These are phyloP conservation scores for Microplitis demolitor DNA, from an alignment of 1,140 invertebrate genomes.

Conservation along the genomic window DNA sequence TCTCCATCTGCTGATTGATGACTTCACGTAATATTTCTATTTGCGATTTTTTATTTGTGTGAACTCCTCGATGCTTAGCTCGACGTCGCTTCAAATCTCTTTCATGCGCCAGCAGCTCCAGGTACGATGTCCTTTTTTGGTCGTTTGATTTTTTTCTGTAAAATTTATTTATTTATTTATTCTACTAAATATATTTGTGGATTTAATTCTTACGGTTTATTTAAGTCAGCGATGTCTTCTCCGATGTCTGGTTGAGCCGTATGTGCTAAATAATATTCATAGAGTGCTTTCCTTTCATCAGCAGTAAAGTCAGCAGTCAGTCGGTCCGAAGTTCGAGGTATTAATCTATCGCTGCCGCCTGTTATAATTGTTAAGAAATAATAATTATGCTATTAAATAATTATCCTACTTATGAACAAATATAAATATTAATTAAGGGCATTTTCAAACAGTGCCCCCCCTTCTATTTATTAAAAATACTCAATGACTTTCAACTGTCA, in stretches of 20 bases:
- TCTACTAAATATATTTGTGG: not conserved
- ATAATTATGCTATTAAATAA: slow-evolving; percentile 36
- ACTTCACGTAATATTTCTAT: slow-evolving; percentile 68
- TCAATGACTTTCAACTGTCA: too few relatives aligned
- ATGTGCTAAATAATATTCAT: slow-evolving; percentile 59
- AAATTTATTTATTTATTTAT: slow-evolving; percentile 23
- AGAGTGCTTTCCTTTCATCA: slow-evolving; percentile 61
- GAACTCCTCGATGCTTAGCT: slow-evolving; percentile 67
- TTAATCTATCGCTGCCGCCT: slow-evolving; percentile 56
- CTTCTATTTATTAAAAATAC: too few relatives aligned
- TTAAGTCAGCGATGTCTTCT: slow-evolving; percentile 49
- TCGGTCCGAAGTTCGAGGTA: slow-evolving; percentile 63
- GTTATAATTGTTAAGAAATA: slow-evolving; percentile 43
- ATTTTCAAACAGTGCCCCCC: not conserved
- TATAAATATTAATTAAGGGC: slow-evolving; percentile 6
- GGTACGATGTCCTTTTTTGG: slow-evolving; percentile 40
- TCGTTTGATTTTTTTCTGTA: slow-evolving; percentile 33
- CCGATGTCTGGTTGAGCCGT: slow-evolving; percentile 53
- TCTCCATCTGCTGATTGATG: slow-evolving; percentile 67
- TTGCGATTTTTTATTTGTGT: slow-evolving; percentile 68
- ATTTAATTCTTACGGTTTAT: slow-evolving; percentile 45
- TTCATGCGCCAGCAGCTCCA: slow-evolving; percentile 65
- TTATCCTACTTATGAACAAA: slow-evolving; percentile 5
- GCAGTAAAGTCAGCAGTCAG: slow-evolving; percentile 60
- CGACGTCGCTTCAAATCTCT: slow-evolving; percentile 69